Percentiles rank a stretch among this genome's conserved stretches.
Conservation (phyloP, 2,797 vertebrate genomes). For the Pelodytes ibericus region DNA sequence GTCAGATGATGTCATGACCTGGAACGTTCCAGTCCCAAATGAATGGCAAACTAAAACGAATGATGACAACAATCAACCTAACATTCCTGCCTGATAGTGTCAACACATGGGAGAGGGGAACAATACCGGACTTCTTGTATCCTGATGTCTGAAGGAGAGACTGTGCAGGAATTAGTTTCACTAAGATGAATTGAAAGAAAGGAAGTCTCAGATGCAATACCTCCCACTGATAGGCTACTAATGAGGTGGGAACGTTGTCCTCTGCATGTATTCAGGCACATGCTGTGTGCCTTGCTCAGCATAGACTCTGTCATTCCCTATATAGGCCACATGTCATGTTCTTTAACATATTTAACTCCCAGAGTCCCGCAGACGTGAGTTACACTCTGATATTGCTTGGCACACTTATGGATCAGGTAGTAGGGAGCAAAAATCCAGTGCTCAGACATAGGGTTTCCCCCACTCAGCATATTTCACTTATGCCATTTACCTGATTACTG, state of each 20-base stretch:
- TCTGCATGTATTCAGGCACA: background rate
- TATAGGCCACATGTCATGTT: background rate
- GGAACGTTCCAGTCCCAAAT: slow-evolving; percentile 32
- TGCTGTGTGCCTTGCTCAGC: background rate
- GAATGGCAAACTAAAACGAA: slow-evolving; percentile 25
- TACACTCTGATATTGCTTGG: too few species aligned
- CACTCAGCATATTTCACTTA: too few species aligned
- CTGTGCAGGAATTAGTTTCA: slow-evolving; percentile 47
- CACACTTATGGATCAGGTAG: too few species aligned
- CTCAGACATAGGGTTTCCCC: too few species aligned
- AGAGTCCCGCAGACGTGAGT: background rate
- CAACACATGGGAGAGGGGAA: slow-evolving; percentile 24
- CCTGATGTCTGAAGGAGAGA: background rate
- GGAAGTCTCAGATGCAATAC: slow-evolving; percentile 22
- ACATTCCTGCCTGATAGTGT: slow-evolving; percentile 39
- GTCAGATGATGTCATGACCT: slow-evolving; percentile 39
- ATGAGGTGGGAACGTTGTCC: slow-evolving; percentile 35
- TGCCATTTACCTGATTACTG: too few species aligned
- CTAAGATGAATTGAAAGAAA: slow-evolving; percentile 47
- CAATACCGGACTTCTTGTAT: slow-evolving; percentile 22
- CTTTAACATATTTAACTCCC: background rate
- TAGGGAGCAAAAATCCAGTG: too few species aligned
- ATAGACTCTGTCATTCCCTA: background rate
- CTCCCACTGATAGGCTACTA: slow-evolving; percentile 45
- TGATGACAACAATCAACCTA: slow-evolving; percentile 39